Percentiles rank a stretch among this genome's conserved stretches.
These are phyloP conservation scores for Rhimphoctona megacephalus DNA, from an alignment of 2,888 invertebrate genomes.

Conservation along the genomic window DNA sequence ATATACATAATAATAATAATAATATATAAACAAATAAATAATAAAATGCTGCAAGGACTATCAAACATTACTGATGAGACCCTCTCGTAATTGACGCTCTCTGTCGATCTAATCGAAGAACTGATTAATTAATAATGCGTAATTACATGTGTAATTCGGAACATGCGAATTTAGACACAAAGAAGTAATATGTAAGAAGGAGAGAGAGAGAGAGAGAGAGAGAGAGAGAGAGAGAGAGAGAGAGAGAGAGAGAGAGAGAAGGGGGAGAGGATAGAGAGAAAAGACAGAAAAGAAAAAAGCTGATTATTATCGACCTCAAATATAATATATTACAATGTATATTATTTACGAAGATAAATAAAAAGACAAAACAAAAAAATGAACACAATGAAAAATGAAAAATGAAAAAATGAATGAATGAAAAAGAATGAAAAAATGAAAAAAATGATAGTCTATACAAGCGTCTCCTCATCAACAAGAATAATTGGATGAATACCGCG, in stretches of 20 bases:
- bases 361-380: neutral
- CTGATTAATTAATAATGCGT: constrained; percentile 35
- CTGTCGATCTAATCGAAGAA: constrained; percentile 37
- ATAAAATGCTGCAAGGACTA: constrained; percentile 35
- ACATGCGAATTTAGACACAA: neutral
- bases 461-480: constrained; percentile 21
- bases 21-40: constrained; percentile 36
- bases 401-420: no score
- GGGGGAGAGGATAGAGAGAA: neutral
- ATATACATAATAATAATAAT: constrained; percentile 54
- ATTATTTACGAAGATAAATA: neutral
- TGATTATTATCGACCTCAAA: constrained; percentile 18
- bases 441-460: neutral
- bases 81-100: constrained; percentile 28
- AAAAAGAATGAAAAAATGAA: no score
- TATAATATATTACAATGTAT: constrained; percentile 13
- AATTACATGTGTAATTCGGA: constrained; percentile 3
- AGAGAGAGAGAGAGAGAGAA: neutral
- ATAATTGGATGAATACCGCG: constrained; percentile 11
- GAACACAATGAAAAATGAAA: no score
- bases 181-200: neutral
- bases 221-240: neutral
- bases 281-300: neutral
- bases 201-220: neutral
- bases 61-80: constrained; percentile 23